phyloP scores from a whole-genome alignment of 1,140 invertebrate species.

The Schmidtea mediterranea region DNA sequence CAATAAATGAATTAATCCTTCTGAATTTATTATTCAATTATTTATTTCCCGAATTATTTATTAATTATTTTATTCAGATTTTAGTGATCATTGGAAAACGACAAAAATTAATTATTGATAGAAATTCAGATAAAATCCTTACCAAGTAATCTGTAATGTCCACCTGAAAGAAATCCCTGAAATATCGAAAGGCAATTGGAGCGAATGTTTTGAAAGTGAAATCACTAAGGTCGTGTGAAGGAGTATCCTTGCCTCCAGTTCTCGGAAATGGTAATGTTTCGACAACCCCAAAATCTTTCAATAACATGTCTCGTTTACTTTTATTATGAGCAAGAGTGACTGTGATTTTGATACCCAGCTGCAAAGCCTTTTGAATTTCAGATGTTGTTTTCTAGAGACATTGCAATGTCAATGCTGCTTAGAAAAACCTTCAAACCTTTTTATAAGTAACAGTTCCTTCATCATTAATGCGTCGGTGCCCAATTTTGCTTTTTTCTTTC shows the following conservation, averaged over 20 bases:
- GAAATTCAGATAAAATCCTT: conserved; percentile 23
- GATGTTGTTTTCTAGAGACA: background rate
- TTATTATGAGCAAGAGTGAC: background rate
- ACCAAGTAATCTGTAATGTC: conserved; percentile 96
- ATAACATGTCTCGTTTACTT: conserved; percentile 77
- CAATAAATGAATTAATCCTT: too few relatives aligned
- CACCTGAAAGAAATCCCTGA: conserved; percentile 89
- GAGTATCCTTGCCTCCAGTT: conserved; percentile 32
- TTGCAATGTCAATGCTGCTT: background rate
- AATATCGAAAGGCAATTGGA: conserved; percentile 94
- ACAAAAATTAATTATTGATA: too few relatives aligned
- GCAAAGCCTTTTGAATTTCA: background rate
- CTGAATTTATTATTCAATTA: too few relatives aligned
- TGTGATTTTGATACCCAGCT: conserved; percentile 1
- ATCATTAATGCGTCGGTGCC: conserved; percentile 1
- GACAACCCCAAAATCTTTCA: conserved; percentile 97
- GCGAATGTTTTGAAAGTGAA: conserved; percentile 80
- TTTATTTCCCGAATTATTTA: too few relatives aligned
- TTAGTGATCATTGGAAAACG: too few relatives aligned
- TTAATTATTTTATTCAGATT: too few relatives aligned
- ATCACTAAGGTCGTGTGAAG: conserved; percentile 34
- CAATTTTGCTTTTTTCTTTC: background rate
- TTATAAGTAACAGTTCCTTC: conserved; percentile 4
- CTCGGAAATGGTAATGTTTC: conserved; percentile 81
- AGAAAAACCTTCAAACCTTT: background rate